phyloP scores from a whole-genome alignment of 2,888 invertebrate genomes.

The Scaptomyza parva region DNA sequence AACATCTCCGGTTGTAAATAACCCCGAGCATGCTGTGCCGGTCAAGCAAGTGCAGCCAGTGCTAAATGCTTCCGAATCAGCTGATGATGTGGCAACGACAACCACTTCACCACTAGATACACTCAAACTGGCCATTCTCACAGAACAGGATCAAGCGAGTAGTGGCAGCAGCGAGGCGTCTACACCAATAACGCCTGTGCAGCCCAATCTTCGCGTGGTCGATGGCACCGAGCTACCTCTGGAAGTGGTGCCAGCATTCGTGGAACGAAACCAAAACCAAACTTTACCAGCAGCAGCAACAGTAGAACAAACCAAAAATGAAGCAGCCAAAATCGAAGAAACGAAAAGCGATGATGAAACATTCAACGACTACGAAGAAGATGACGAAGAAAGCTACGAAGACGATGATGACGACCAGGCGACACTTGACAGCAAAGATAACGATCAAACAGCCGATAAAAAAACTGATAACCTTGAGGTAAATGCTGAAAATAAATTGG shows the following conservation, averaged over 20 bases:
- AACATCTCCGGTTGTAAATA: constrained; percentile 4
- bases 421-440: constrained; percentile 49
- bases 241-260: constrained; percentile 36
- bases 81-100: constrained; percentile 53
- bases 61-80: constrained; percentile 62
- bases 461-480: constrained; percentile 8
- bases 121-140: constrained; percentile 48
- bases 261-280: constrained; percentile 35
- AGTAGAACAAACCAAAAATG: constrained; percentile 1
- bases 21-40: constrained; percentile 24
- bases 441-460: constrained; percentile 34
- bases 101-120: constrained; percentile 66
- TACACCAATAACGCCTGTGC: constrained; percentile 58
- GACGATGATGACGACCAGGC: constrained; percentile 59
- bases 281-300: constrained; percentile 10
- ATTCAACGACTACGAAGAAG: constrained; percentile 67
- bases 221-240: constrained; percentile 88
- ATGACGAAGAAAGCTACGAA: constrained; percentile 62
- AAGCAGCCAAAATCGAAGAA: constrained; percentile 5
- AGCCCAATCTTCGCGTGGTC: constrained; percentile 85
- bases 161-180: constrained; percentile 35
- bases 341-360: constrained; percentile 35
- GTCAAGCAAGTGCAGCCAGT: constrained; percentile 10
- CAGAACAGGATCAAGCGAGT: constrained; percentile 73
- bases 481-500: neutral